Evolutionary conservation across 2,797 vertebrate genomes (phyloP).

Genomic region (Ibycter americanus): DNA sequence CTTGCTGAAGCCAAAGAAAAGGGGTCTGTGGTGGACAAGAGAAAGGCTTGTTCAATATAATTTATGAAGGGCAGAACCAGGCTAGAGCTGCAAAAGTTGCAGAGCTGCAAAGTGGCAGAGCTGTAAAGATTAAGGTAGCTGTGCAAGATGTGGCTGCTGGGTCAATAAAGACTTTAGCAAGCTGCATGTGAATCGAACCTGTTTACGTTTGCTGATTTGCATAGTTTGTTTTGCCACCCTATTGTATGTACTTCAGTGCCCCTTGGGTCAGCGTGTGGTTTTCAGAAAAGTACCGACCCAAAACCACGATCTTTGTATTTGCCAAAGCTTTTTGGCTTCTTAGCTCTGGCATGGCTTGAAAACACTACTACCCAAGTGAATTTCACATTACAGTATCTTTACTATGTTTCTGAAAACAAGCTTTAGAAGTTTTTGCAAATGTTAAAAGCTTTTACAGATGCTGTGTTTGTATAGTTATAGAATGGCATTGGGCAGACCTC

Average conservation of each 20-base stretch:
- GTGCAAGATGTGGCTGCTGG: not conserved
- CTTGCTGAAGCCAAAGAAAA: not conserved
- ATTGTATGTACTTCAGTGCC: not conserved
- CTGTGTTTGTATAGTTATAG: not conserved
- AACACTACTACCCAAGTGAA: not conserved
- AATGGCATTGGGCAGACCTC: not conserved
- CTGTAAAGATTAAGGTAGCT: not conserved
- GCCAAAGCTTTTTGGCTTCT: not conserved
- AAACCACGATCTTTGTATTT: not conserved
- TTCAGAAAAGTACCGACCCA: not conserved
- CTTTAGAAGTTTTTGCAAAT: not conserved
- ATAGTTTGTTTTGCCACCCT: fast-evolving
- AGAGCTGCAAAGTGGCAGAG: not conserved
- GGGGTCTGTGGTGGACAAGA: not conserved
- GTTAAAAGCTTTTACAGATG: not conserved
- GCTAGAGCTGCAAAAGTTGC: not conserved
- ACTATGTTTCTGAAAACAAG: not conserved
- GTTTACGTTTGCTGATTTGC: not conserved
- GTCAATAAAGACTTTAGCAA: not conserved
- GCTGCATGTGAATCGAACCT: not conserved
- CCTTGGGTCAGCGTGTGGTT: not conserved
- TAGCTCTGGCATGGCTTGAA: not conserved
- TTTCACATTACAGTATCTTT: not conserved
- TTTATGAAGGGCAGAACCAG: not conserved
- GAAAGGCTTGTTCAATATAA: not conserved